These are phyloP conservation scores for Sceloporus undulatus DNA, from an alignment of 2,113 vertebrate species.

Conservation along the genomic window DNA sequence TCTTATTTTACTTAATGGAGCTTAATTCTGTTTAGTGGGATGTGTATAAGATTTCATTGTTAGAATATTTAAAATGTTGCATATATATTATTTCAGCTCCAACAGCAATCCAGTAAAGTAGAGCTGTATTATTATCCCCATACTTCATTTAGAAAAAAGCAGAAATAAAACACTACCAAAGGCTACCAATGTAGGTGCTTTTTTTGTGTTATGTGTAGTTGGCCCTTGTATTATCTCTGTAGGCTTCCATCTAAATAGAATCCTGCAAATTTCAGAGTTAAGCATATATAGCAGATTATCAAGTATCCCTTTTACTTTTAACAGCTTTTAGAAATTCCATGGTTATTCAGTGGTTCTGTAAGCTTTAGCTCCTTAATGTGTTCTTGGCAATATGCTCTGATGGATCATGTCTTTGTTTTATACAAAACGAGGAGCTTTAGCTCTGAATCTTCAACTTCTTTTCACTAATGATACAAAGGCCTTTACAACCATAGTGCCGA, in stretches of 20 bases:
- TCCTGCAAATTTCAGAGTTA: background rate
- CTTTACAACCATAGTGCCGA: background rate
- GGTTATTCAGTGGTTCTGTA: background rate
- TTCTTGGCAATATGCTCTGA: background rate
- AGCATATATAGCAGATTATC: background rate
- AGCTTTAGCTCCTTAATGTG: conserved; percentile 17
- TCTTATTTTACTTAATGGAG: background rate
- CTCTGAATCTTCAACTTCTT: conserved; percentile 9
- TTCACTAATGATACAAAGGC: conserved; percentile 16
- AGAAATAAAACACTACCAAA: background rate
- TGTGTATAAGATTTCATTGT: background rate
- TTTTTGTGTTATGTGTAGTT: background rate
- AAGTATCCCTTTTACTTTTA: conserved; percentile 5
- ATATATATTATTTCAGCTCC: background rate
- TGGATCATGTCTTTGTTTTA: conserved; percentile 24
- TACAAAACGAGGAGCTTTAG: conserved; percentile 10
- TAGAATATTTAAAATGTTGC: no score
- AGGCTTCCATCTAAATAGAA: background rate
- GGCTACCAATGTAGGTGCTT: background rate
- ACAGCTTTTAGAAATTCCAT: conserved; percentile 1
- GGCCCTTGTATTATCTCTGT: background rate
- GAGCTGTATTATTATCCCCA: background rate
- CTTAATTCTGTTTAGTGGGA: no score
- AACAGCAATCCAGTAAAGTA: background rate
- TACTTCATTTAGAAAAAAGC: background rate